phyloP scores from a whole-genome alignment of 2,113 vertebrate species.

The Hemichromis elongatus region DNA sequence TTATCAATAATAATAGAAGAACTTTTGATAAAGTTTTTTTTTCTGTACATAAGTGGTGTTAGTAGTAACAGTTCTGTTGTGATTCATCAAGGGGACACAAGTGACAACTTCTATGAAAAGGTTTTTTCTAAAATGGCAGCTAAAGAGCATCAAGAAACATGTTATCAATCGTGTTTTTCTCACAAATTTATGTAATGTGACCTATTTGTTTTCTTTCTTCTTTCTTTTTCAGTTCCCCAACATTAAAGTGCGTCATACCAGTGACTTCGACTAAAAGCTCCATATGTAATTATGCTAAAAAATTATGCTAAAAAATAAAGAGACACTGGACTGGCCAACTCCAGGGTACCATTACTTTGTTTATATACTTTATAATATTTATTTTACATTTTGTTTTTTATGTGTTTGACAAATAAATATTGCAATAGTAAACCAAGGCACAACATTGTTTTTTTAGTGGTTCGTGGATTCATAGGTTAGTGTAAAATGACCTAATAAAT shows the following conservation, averaged over 20 bases:
- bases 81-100: neutral
- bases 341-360: neutral
- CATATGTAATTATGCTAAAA: neutral
- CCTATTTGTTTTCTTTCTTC: neutral
- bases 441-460: neutral
- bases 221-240: neutral
- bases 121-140: neutral
- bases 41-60: neutral
- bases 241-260: neutral
- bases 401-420: neutral
- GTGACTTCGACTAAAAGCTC: neutral
- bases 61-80: neutral
- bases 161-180: neutral
- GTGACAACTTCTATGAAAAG: neutral
- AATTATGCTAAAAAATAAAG: neutral
- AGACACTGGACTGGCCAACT: neutral
- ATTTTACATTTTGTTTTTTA: neutral
- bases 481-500: neutral
- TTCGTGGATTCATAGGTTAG: no score
- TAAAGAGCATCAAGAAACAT: neutral
- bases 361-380: neutral
- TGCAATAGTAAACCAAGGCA: neutral
- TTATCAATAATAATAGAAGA: accelerated
- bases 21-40: neutral
- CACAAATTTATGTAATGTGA: neutral